Evolutionary conservation across 2,113 vertebrate genomes (phyloP).

Genomic region (Lathamus discolor): DNA sequence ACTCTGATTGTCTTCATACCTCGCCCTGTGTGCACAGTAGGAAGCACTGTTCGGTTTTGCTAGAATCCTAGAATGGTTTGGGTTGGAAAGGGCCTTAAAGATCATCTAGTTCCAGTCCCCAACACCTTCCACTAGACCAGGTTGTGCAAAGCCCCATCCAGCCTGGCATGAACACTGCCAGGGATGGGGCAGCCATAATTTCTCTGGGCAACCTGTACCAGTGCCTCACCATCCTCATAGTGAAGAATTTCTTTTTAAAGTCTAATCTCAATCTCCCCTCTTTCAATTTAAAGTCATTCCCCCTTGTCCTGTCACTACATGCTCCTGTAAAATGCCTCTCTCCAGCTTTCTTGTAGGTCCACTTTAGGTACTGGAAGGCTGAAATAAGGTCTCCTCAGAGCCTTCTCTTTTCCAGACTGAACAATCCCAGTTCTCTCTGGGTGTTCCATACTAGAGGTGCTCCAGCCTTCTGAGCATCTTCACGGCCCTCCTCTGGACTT

Average conservation of each 20-base stretch:
- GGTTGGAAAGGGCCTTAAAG: background rate
- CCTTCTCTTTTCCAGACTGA: background rate
- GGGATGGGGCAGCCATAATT: background rate
- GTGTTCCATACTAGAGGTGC: background rate
- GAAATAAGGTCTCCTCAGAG: background rate
- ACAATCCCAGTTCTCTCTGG: background rate
- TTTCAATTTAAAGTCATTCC: background rate
- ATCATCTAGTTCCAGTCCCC: background rate
- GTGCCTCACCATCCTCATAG: background rate
- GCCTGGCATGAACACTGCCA: background rate
- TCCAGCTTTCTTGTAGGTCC: background rate
- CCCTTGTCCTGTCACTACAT: background rate
- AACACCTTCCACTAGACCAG: background rate
- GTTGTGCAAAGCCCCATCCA: background rate
- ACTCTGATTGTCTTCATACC: accelerated
- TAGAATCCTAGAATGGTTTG: background rate
- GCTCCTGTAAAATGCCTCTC: background rate
- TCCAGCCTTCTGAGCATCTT: background rate
- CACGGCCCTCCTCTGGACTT: background rate
- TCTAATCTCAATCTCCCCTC: background rate
- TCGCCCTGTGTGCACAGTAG: accelerated
- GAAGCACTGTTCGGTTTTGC: accelerated
- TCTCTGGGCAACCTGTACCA: background rate
- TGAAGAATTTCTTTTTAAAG: background rate
- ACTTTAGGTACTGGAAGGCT: background rate